Evolutionary conservation across 2,797 vertebrate genomes (phyloP), one percentile per base, ranked within the genome.

Genomic region (Pseudochaenichthys georgianus): DNA sequence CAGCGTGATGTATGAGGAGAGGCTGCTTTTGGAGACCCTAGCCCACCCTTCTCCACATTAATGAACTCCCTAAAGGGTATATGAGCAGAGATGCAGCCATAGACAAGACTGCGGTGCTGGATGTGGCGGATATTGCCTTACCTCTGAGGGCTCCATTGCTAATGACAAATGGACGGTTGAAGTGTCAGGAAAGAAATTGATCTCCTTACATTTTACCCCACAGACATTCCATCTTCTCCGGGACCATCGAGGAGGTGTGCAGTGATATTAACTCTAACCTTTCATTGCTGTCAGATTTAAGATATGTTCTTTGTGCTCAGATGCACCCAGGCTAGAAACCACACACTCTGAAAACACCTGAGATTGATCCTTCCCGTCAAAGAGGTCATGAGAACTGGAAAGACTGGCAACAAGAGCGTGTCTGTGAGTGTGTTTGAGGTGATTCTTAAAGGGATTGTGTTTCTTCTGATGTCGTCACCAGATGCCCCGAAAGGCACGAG

Each of bases 91-190:
- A 91, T 85, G 69, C 81, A 61, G 78, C 16, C 46, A 73, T 80
- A 91, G 84, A 77, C 73, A 64, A 77, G 38, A 17, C 59, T 15
- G 73, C 38, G 52, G 61, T 17, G 61, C 77, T 76, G 83, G 81
- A 82, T 67, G 9, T 15, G 81, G 87, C 76, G 83, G 88, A 88
- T 91, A 87, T 91, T 92, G 89, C 85, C 60, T 81, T 80, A 80
- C 80, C 79, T 81, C 85, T 77, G 76, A 85, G 76, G 74, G 80
- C 75, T 82, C 67, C 41, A 9, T 75, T 53, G 72, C 80, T 88
- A 68, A 85, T 91, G 87, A 88, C 88, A 85, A 91, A 88, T 89
- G 84, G 79, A 70, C 19, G 42, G 48, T 71, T 78, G 80, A 77
- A 81, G 67, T 28, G 72, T 79, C 65, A 60, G 57, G 66, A 55